These are phyloP conservation scores for Puffinus mauretanicus DNA, from an alignment of 2,113 vertebrate genomes.

Conservation along the genomic window DNA sequence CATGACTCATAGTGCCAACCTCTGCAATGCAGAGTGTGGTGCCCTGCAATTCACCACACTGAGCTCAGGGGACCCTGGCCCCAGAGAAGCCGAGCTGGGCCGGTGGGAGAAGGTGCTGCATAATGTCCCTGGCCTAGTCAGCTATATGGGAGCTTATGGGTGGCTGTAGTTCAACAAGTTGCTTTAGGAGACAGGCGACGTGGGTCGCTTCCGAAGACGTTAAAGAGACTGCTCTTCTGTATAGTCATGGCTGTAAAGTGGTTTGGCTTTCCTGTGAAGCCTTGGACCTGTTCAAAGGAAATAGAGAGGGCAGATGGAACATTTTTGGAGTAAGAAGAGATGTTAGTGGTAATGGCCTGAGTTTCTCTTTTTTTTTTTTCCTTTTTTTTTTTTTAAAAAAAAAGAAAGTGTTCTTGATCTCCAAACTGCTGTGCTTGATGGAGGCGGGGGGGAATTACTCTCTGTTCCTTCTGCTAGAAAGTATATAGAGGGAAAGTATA, in stretches of 20 bases:
- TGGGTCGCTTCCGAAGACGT: not conserved
- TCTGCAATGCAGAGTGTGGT: not conserved
- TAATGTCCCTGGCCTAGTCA: not conserved
- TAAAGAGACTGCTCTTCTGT: not conserved
- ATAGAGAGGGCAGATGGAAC: not conserved
- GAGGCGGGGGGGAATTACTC: accelerated
- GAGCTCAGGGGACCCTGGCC: not conserved
- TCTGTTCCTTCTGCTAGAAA: not conserved
- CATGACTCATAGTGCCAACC: accelerated
- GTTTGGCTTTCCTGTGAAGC: not conserved
- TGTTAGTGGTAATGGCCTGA: not conserved
- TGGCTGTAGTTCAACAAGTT: not conserved
- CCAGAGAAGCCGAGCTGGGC: not conserved
- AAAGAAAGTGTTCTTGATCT: not conserved
- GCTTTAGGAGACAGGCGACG: not conserved
- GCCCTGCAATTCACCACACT: accelerated
- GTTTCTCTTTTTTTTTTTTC: accelerated
- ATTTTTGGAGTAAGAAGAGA: not conserved
- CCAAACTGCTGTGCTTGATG: not conserved
- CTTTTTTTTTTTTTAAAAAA: too few relatives aligned
- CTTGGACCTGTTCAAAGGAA: not conserved
- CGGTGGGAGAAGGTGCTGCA: accelerated
- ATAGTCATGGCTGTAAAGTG: not conserved
- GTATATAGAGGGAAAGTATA: not conserved
- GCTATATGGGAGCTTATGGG: not conserved